Evolutionary conservation across 2,888 invertebrate species (phyloP).

Genomic region (Junonia oenone): DNA sequence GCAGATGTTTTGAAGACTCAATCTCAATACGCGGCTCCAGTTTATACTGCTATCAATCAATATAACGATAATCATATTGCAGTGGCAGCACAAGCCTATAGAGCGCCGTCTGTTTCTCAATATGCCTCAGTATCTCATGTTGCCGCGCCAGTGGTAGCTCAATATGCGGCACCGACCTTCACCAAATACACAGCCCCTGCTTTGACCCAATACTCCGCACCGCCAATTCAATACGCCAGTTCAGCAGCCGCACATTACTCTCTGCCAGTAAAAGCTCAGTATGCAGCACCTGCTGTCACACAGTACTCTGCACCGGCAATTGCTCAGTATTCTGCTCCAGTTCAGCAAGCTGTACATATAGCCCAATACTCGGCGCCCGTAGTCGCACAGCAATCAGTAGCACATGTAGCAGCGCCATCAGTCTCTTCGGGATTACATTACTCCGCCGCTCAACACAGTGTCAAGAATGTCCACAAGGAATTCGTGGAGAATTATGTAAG

Average conservation of each 20-base stretch:
- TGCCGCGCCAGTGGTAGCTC: slow-evolving; percentile 32
- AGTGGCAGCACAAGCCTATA: slow-evolving; percentile 26
- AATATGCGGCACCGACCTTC: slow-evolving; percentile 38
- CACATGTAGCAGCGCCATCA: slow-evolving; percentile 31
- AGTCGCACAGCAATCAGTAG: slow-evolving; percentile 21
- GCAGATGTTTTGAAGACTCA: slow-evolving; percentile 52
- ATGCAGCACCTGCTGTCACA: slow-evolving; percentile 30
- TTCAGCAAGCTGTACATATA: slow-evolving; percentile 26
- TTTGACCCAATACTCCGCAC: slow-evolving; percentile 30
- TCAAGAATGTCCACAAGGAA: slow-evolving; percentile 79
- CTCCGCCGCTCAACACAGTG: slow-evolving; percentile 38
- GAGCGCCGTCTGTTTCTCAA: slow-evolving; percentile 32
- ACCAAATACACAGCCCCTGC: slow-evolving; percentile 31
- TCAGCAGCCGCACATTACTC: slow-evolving; percentile 36
- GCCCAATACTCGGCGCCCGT: slow-evolving; percentile 26
- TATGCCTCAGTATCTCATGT: slow-evolving; percentile 35
- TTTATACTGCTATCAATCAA: slow-evolving; percentile 35
- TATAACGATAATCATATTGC: slow-evolving; percentile 30
- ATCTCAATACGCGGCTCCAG: slow-evolving; percentile 27
- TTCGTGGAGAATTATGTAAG: slow-evolving; percentile 83
- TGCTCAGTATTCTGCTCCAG: slow-evolving; percentile 32
- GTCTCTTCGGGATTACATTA: slow-evolving; percentile 34
- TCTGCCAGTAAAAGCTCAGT: slow-evolving; percentile 33
- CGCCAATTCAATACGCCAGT: slow-evolving; percentile 24
- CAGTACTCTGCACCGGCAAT: slow-evolving; percentile 33